Conservation (phyloP, 2,797 vertebrate species). For the Nyctibius grandis region DNA sequence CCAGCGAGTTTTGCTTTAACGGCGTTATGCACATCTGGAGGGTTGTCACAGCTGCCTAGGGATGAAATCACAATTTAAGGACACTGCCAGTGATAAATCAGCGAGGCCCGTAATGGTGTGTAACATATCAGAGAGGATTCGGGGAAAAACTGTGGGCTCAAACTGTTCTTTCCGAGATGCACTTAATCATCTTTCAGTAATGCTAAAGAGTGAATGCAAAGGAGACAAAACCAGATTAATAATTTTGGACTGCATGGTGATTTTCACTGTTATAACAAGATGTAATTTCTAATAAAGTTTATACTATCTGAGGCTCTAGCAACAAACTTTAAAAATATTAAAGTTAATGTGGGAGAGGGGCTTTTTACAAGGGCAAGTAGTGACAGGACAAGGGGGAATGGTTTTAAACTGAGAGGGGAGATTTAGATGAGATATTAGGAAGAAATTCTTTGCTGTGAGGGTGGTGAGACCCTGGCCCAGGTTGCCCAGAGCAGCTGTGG, state of each 20-base stretch:
- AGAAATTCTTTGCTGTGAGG: too few relatives aligned
- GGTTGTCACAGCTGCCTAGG: conserved; percentile 36
- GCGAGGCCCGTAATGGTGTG: fast-evolving
- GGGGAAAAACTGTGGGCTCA: fast-evolving
- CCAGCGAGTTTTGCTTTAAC: neutral
- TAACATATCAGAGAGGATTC: neutral
- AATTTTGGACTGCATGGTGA: neutral
- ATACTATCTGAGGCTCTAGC: neutral
- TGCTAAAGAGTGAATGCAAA: neutral
- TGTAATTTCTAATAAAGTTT: neutral
- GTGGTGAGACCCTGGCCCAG: too few relatives aligned
- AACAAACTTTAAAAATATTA: neutral
- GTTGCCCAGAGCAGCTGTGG: too few relatives aligned
- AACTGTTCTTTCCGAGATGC: neutral
- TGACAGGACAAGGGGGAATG: too few relatives aligned
- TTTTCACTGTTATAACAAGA: fast-evolving
- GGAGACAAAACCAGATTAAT: neutral
- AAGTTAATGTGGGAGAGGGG: too few relatives aligned
- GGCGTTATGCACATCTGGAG: neutral
- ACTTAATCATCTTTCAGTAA: fast-evolving
- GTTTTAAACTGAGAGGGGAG: too few relatives aligned
- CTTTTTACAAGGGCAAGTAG: too few relatives aligned
- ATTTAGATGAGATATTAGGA: too few relatives aligned
- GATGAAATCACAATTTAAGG: neutral
- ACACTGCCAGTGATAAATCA: fast-evolving